phyloP scores from a whole-genome alignment of 2,797 vertebrate species.

The Manis crassicaudata region DNA sequence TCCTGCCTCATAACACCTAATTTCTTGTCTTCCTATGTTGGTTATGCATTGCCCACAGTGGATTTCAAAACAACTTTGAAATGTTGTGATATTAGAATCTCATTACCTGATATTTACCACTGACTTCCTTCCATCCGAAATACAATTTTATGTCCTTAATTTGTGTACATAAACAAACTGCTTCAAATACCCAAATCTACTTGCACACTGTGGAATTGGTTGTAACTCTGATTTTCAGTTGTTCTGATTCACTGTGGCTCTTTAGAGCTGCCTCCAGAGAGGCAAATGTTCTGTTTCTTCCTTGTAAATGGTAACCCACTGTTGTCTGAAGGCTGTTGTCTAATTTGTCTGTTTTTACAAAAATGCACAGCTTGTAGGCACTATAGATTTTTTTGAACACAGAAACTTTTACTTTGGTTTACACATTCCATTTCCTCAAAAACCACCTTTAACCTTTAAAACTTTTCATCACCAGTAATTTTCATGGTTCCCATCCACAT shows the following conservation, averaged over 20 bases:
- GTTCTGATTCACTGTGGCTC: background rate
- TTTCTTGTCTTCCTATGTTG: constrained; percentile 57
- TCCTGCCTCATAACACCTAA: background rate
- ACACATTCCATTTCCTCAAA: constrained; percentile 23
- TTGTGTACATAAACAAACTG: constrained; percentile 55
- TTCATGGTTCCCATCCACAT: background rate
- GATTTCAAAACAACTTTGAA: constrained; percentile 71
- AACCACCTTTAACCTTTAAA: background rate
- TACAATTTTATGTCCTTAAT: constrained; percentile 69
- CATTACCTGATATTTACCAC: constrained; percentile 69
- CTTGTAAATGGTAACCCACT: background rate
- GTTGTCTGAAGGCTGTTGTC: background rate
- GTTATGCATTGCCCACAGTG: constrained; percentile 23
- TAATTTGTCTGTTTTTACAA: constrained; percentile 1
- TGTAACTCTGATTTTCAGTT: constrained; percentile 11
- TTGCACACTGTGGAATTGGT: background rate
- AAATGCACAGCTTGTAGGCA: background rate
- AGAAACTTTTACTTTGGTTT: constrained; percentile 26
- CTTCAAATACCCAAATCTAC: background rate
- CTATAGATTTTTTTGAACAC: background rate
- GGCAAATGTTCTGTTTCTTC: background rate
- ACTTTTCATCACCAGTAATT: background rate
- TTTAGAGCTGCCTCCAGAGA: background rate
- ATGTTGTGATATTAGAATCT: constrained; percentile 65
- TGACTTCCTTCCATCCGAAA: constrained; percentile 67